Percentiles rank a stretch among this genome's conserved stretches.
Evolutionary conservation across 2,113 vertebrate species (phyloP).

Genomic region (Platichthys flesus): DNA sequence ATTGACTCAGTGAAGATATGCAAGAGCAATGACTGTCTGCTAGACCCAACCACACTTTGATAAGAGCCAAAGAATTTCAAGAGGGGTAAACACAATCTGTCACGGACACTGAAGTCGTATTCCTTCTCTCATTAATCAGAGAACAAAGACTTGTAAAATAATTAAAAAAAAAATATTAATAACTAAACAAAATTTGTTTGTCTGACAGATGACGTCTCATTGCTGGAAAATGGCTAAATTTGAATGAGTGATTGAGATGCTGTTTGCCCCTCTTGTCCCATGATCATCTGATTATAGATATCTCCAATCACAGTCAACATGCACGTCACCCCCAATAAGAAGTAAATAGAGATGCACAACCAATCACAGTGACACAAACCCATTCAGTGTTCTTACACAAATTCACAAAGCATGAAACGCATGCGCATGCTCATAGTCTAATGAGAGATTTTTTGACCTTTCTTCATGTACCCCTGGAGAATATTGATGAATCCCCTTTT

Average conservation of each 20-base stretch:
- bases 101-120: background rate
- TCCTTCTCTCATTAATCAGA: background rate
- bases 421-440: constrained; percentile 61
- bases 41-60: constrained; percentile 24
- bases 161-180: too few relatives aligned
- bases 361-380: constrained; percentile 38
- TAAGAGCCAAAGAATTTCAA: constrained; percentile 8
- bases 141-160: too few relatives aligned
- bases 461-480: constrained; percentile 78
- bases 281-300: background rate
- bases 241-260: constrained; percentile 7
- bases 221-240: background rate
- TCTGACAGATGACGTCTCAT: background rate
- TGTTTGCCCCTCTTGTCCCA: background rate
- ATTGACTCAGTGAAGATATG: constrained; percentile 37
- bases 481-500: constrained; percentile 84
- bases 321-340: background rate
- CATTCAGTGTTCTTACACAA: constrained; percentile 29
- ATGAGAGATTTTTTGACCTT: constrained; percentile 83
- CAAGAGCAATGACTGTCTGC: constrained; percentile 12
- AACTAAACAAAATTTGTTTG: too few relatives aligned
- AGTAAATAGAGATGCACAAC: constrained; percentile 29
- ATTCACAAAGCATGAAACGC: constrained; percentile 23
- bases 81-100: background rate
- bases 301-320: background rate